Conservation (phyloP, 2,888 invertebrate genomes). For the Girardia tigrina region DNA sequence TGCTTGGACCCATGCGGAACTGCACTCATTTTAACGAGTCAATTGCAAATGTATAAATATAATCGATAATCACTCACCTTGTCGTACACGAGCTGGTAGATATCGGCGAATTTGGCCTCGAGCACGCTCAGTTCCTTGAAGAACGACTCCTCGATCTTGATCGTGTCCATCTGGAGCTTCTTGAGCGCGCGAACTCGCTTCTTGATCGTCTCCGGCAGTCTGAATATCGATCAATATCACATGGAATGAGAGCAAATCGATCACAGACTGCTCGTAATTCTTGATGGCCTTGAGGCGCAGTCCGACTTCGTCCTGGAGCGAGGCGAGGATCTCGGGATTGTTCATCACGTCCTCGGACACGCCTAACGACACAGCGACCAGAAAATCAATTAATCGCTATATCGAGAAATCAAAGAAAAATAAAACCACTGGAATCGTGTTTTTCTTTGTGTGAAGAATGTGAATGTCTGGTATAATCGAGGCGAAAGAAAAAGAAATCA, state of each 20-base stretch:
- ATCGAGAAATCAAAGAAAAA: no score
- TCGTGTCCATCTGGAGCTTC: conserved; percentile 68
- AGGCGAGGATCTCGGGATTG: conserved; percentile 29
- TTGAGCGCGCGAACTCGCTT: conserved; percentile 70
- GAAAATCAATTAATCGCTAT: background rate
- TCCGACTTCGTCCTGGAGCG: conserved; percentile 15
- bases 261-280: background rate
- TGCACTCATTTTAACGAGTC: no score
- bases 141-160: conserved; percentile 75
- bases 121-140: conserved; percentile 80
- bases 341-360: conserved; percentile 30
- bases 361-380: background rate
- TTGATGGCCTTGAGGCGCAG: background rate
- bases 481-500: no score
- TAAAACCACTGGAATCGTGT: background rate
- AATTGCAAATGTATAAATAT: no score
- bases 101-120: conserved; percentile 73
- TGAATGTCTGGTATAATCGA: no score
- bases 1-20: no score
- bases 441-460: background rate
- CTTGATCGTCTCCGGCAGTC: conserved; percentile 64
- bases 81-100: conserved; percentile 65
- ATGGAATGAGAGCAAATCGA: background rate
- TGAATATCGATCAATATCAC: conserved; percentile 37
- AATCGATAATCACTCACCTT: no score